A percentile compares a stretch with the other conserved stretches of the same genome.
These are phyloP conservation scores for Drosophila anceps DNA, from an alignment of 2,888 invertebrate genomes.

Conservation along the genomic window DNA sequence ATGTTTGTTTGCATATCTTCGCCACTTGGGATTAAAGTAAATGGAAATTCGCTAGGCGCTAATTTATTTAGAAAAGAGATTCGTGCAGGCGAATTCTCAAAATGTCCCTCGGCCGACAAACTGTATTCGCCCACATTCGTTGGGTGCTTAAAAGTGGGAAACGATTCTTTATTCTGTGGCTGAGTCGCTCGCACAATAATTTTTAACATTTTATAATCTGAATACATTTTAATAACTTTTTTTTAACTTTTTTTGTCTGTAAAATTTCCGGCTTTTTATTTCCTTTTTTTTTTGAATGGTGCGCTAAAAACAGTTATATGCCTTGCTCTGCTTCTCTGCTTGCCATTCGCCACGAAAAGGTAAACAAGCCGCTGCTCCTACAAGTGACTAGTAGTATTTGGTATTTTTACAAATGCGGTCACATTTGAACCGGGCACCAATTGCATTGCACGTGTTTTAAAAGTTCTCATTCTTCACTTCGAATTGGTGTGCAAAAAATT, in stretches of 20 bases:
- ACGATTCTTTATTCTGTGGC: background rate
- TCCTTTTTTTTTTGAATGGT: slow-evolving; percentile 16
- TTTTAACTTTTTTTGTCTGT: no score
- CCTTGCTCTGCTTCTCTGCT: slow-evolving; percentile 27
- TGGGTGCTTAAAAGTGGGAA: slow-evolving; percentile 42
- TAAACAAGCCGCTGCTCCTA: slow-evolving; percentile 43
- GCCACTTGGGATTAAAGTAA: slow-evolving; percentile 5
- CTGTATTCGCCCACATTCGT: slow-evolving; percentile 41
- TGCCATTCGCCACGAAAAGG: slow-evolving; percentile 53
- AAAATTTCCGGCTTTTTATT: background rate
- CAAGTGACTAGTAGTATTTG: background rate
- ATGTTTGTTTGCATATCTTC: background rate
- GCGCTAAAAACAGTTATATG: slow-evolving; percentile 26
- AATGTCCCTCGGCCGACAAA: slow-evolving; percentile 41
- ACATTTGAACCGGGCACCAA: slow-evolving; percentile 30
- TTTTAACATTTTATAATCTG: slow-evolving; percentile 22
- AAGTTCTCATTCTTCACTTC: slow-evolving; percentile 47
- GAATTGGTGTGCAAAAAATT: slow-evolving; percentile 22
- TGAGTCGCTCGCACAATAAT: slow-evolving; percentile 14
- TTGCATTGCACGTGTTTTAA: slow-evolving; percentile 68
- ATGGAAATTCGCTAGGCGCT: slow-evolving; percentile 4
- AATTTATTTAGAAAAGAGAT: slow-evolving; percentile 26
- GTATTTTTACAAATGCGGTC: slow-evolving; percentile 37
- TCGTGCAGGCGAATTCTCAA: slow-evolving; percentile 25
- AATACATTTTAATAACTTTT: slow-evolving; percentile 14